phyloP scores from a whole-genome alignment of 2,888 invertebrate genomes.

The Tupiocoris notatus region DNA sequence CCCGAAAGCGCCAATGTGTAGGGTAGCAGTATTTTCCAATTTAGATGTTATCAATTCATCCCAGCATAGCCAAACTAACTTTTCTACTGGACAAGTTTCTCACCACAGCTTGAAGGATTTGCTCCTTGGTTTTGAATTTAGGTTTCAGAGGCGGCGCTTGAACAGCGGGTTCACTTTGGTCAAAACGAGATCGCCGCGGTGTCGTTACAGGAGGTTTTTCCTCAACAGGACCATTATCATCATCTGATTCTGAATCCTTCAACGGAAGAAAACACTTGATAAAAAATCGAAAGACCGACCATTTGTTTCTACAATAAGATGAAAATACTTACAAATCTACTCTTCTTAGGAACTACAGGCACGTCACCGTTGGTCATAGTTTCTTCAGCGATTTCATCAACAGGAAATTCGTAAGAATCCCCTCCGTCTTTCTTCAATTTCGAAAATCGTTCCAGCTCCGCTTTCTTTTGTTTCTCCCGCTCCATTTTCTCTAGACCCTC shows the following conservation, averaged over 20 bases:
- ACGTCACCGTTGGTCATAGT: conserved; percentile 51
- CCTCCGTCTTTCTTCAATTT: conserved; percentile 63
- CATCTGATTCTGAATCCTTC: conserved; percentile 57
- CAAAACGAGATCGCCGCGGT: conserved; percentile 45
- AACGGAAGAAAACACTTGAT: too few relatives aligned
- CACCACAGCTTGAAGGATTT: conserved; percentile 69
- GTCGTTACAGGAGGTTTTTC: conserved; percentile 43
- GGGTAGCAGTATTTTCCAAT: too few relatives aligned
- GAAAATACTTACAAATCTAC: conserved; percentile 63
- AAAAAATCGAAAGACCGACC: too few relatives aligned
- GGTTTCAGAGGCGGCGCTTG: conserved; percentile 51
- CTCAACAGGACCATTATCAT: conserved; percentile 50
- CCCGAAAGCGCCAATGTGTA: too few relatives aligned
- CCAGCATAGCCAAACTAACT: too few relatives aligned
- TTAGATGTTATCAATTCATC: background rate
- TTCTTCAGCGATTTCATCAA: conserved; percentile 57
- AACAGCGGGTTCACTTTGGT: conserved; percentile 13
- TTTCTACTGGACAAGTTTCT: too few relatives aligned
- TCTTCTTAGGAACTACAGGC: conserved; percentile 54
- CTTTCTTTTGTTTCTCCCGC: conserved; percentile 81
- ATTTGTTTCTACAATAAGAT: too few relatives aligned
- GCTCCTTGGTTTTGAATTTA: conserved; percentile 55
- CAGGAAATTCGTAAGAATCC: conserved; percentile 48
- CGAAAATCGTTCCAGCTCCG: conserved; percentile 73
- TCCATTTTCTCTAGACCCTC: conserved; percentile 98